A percentile compares a stretch with the other conserved stretches of the same genome.
Conservation (phyloP, 2,113 vertebrate genomes). For the Trematocara variabile region DNA sequence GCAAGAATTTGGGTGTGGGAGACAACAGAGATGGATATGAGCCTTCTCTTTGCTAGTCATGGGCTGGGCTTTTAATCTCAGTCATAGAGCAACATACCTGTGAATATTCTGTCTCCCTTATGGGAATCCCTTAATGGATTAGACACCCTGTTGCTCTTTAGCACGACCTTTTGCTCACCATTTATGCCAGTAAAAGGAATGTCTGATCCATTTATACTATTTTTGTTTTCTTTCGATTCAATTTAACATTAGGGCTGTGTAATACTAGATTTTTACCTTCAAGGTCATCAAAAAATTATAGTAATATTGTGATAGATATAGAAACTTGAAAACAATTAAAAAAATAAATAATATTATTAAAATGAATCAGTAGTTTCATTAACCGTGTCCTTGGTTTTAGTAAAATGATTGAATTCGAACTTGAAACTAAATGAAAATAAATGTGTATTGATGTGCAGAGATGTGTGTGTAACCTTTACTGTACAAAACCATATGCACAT, state of each 20-base stretch:
- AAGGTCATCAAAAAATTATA: not conserved
- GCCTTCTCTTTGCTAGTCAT: conserved; percentile 20
- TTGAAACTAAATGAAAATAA: not conserved
- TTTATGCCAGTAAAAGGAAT: not conserved
- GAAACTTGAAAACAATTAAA: not conserved
- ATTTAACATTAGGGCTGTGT: not conserved
- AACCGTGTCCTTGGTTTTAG: not conserved
- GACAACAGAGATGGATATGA: not conserved
- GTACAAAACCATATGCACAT: not conserved
- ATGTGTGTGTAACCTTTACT: not conserved
- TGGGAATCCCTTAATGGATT: not conserved
- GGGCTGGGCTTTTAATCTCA: not conserved
- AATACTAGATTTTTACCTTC: not conserved
- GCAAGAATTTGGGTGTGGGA: not conserved
- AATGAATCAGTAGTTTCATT: not conserved
- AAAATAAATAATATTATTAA: accelerated
- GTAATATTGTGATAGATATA: not conserved
- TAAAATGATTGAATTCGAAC: not conserved
- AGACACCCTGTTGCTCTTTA: not conserved
- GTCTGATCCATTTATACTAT: not conserved
- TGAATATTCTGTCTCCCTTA: not conserved
- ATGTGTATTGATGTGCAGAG: not conserved
- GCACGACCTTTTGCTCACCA: not conserved
- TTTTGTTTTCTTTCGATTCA: not conserved
- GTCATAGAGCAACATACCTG: conserved; percentile 10